Evolutionary conservation across 1,140 invertebrate species (phyloP), one percentile per base, ranked within the genome.

Genomic region (Chymomyza costata): DNA sequence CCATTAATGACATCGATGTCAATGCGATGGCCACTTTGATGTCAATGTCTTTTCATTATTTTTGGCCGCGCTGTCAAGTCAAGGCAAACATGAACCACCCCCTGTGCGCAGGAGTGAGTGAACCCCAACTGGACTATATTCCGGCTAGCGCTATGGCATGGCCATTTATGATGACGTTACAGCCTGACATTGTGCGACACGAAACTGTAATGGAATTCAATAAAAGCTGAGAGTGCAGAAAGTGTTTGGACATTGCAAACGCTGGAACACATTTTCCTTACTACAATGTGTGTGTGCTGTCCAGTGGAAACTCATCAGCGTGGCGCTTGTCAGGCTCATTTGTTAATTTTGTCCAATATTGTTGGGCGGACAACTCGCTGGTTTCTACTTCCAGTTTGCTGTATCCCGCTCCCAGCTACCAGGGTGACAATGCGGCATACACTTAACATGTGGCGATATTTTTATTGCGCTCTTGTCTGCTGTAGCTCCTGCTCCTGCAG

Each of bases 151-250:
- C n/a, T n/a, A n/a, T n/a, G n/a, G n/a, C n/a, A n/a, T n/a, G n/a
- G 25, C 13, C 45, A 52, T 70, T 78, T 76, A 76, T 76, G 71
- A 76, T 76, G 71, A 76, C 70, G 66, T 76, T 65, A 61, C 46
- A 32, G 47, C 38, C 37, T 17, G 25, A n/a, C n/a, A 49, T 47
- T 53, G 65, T 54, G 39, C 50, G 65, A 66, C 71, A 74, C 74
- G 65, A 74, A 65, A 69, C 71, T 71, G 71, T 78, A 76, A 71
- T 78, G 71, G 73, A 76, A 78, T 76, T 78, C 71, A 76, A 76
- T 76, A 76, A 76, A 78, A 76, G 71, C 71, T 71, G 73, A 76
- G 66, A 78, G 71, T 76, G 71, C 73, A 71, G 66, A 78, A 70
- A 64, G 49, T 41, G 71, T 66, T 76, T 69, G 71, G n/a, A 76